Evolutionary conservation across 2,113 vertebrate species (phyloP).

Genomic region (Gambusia holbrooki): DNA sequence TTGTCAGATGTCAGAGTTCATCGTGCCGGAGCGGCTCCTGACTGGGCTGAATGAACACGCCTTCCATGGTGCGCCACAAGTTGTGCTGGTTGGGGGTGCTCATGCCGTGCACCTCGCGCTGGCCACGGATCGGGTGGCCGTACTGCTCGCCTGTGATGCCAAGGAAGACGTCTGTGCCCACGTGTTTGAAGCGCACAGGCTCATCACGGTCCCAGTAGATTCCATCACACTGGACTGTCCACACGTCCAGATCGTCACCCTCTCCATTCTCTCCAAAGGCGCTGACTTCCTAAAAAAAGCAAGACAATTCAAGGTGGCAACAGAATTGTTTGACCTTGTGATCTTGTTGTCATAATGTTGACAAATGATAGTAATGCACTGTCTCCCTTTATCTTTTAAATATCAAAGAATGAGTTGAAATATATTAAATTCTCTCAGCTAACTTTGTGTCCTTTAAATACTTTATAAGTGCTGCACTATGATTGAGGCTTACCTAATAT

Average conservation of each 20-base stretch:
- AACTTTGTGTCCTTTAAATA: too few relatives aligned
- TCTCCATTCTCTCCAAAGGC: conserved; percentile 96
- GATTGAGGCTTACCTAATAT: too few relatives aligned
- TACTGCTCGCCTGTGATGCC: conserved; percentile 95
- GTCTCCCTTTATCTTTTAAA: too few relatives aligned
- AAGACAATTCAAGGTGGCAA: not conserved
- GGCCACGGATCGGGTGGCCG: conserved; percentile 92
- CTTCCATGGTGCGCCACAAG: conserved; percentile 95
- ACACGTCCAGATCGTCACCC: conserved; percentile 93
- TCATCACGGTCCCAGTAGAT: conserved; percentile 90
- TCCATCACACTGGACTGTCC: conserved; percentile 90
- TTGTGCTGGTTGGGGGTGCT: conserved; percentile 85
- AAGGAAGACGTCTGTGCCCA: conserved; percentile 90
- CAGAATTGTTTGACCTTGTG: too few relatives aligned
- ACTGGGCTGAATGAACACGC: conserved; percentile 93
- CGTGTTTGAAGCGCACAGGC: conserved; percentile 89
- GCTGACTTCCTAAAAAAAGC: conserved; percentile 89
- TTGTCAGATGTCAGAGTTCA: conserved; percentile 84
- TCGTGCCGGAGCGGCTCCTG: conserved; percentile 81
- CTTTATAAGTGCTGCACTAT: too few relatives aligned
- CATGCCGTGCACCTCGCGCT: conserved; percentile 94
- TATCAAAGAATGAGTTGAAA: too few relatives aligned
- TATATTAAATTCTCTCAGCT: too few relatives aligned
- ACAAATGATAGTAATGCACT: too few relatives aligned
- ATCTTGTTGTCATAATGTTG: too few relatives aligned